Evolutionary conservation across 1,140 invertebrate genomes (phyloP), one percentile per base, ranked within the genome.

Genomic region (Teleogryllus occipitalis): DNA sequence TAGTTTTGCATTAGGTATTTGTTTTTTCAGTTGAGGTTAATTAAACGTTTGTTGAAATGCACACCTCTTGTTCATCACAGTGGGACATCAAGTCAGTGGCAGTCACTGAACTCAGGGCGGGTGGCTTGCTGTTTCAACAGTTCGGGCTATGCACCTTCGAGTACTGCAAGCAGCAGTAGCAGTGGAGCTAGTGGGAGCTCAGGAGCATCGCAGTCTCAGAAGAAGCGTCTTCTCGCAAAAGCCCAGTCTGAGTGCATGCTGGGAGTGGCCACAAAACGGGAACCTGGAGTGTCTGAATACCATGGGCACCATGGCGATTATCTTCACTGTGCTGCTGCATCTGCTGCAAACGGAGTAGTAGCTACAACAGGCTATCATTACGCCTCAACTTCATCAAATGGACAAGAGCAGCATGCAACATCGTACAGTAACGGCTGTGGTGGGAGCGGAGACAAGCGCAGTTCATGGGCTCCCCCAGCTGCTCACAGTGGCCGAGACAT

Each of bases 151-250:
- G 54, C 54, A 14, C 7, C 54, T 18, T 14, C 10, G 10, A 65
- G 54, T 65, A 18, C 54, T 18, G 27, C 27, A 39, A 39, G 27
- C 27, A 65, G 54, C 54, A 65, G 10, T 14, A 65, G 54, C 18
- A 65, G 54, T 18, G 54, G 54, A 10, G 18, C 2, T 18, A 65
- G 54, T 18, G 54, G 54, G 7, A 65, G 7, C 54, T 65, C 54
- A 65, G 81, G 80, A 15, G 82, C 82, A 21, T 87, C 90, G n/a
- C 92, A 92, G 82, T 93, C 95, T 15, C 93, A 95, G 86, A 97
- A 97, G 89, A 97, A 97, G 85, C 90, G 96, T 73, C 87, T 97
- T 74, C 85, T 97, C 82, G 94, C 95, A 22, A 94, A 93, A 86
- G 94, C 94, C 18, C 95, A 97, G 85, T 94, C 93, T 49, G 95